phyloP scores from a whole-genome alignment of 2,888 invertebrate species.

The Odontocolon sp. region DNA sequence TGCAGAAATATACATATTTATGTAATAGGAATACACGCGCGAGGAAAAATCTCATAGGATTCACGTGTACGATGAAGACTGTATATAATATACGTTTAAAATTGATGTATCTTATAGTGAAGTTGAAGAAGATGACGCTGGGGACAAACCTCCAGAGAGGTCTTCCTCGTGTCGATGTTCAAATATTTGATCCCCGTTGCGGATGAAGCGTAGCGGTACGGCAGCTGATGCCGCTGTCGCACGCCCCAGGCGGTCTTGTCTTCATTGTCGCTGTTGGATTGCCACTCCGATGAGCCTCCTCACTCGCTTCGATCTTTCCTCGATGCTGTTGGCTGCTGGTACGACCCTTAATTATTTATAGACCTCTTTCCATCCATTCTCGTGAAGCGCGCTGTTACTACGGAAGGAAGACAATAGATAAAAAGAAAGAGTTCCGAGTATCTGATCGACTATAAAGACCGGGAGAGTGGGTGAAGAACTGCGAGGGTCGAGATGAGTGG shows the following conservation, averaged over 20 bases:
- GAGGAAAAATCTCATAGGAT: not conserved
- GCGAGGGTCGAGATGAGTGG: not conserved
- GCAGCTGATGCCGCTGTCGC: slow-evolving; percentile 55
- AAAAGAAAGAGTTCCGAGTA: not conserved
- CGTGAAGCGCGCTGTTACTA: slow-evolving; percentile 22
- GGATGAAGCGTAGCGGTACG: slow-evolving; percentile 49
- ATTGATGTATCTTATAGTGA: not conserved
- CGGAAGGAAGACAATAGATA: slow-evolving; percentile 2
- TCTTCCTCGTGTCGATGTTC: slow-evolving; percentile 49
- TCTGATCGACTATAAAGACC: not conserved
- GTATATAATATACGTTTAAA: not conserved
- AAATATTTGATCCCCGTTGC: slow-evolving; percentile 59
- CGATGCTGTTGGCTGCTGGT: not conserved
- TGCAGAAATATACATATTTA: too few species aligned
- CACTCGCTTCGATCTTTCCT: slow-evolving; percentile 31
- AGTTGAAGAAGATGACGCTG: slow-evolving; percentile 18
- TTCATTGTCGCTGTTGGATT: slow-evolving; percentile 57
- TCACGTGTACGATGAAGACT: not conserved
- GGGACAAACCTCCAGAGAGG: slow-evolving; percentile 46
- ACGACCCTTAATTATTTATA: slow-evolving; percentile 48
- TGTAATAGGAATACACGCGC: too few species aligned
- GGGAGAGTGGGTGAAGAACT: not conserved
- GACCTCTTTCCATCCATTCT: slow-evolving; percentile 9
- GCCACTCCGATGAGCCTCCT: slow-evolving; percentile 33
- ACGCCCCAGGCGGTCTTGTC: slow-evolving; percentile 54